phyloP scores from a whole-genome alignment of 2,888 invertebrate species.

The Pristionchus mayeri region DNA sequence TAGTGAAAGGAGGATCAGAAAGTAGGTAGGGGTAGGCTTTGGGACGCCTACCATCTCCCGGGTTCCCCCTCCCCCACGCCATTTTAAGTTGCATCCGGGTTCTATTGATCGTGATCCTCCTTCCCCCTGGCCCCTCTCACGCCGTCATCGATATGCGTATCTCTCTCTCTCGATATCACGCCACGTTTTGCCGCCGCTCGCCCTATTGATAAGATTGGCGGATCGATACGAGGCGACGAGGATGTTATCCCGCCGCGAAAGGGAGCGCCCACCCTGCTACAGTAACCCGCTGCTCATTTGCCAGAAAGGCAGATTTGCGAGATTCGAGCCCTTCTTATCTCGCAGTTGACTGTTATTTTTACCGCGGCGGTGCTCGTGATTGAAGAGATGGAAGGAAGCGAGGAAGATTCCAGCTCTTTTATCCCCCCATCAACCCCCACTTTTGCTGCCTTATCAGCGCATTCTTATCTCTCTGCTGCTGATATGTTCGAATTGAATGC shows the following conservation, averaged over 20 bases:
- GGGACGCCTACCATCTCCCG: too few species aligned
- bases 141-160: background rate
- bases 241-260: too few species aligned
- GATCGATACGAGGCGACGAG: background rate
- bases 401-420: background rate
- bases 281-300: background rate
- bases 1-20: constrained; percentile 6
- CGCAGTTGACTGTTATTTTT: background rate
- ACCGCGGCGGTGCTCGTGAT: background rate
- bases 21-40: background rate
- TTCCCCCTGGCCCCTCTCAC: background rate
- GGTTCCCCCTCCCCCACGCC: too few species aligned
- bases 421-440: background rate
- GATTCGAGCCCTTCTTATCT: background rate
- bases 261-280: too few species aligned
- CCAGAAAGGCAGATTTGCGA: background rate
- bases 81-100: too few species aligned
- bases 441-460: too few species aligned
- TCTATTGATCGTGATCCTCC: too few species aligned
- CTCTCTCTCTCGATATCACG: background rate
- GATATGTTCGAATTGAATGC: too few species aligned
- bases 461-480: too few species aligned
- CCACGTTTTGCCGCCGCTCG: background rate
- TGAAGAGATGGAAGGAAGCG: too few species aligned
- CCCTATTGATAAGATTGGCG: background rate